Conservation (phyloP, 2,113 vertebrate genomes). For the Xenopus laevis region DNA sequence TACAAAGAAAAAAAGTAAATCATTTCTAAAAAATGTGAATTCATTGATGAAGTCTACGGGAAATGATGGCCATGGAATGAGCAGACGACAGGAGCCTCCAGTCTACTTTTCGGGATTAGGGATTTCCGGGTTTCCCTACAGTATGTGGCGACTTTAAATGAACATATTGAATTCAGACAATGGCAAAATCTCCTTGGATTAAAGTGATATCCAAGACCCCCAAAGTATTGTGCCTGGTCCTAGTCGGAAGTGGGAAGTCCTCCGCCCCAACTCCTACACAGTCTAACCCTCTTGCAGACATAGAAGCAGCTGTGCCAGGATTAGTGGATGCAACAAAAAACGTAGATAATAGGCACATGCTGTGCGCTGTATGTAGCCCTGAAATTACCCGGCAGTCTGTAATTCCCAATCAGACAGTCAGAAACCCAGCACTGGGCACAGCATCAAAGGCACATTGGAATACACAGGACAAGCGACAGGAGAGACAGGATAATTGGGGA, state of each 20-base stretch:
- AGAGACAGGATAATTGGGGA: too few species aligned
- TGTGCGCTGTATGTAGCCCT: constrained; percentile 26
- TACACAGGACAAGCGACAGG: background rate
- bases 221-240: background rate
- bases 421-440: constrained; percentile 33
- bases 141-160: too few species aligned
- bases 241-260: constrained; percentile 7
- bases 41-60: too few species aligned
- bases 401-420: constrained; percentile 29
- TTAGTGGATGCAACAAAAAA: constrained; percentile 31
- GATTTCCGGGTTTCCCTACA: too few species aligned
- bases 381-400: constrained; percentile 33
- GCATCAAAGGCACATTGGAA: constrained; percentile 18
- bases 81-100: too few species aligned
- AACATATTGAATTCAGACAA: background rate
- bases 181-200: background rate
- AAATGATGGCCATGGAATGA: too few species aligned
- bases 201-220: background rate
- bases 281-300: constrained; percentile 9
- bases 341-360: constrained; percentile 33
- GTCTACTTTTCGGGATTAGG: too few species aligned
- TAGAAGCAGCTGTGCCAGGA: constrained; percentile 31
- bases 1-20: too few species aligned
- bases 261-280: background rate
- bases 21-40: too few species aligned